Conservation (phyloP, 2,888 invertebrate genomes). For the Caenorhabditis wallacei region DNA sequence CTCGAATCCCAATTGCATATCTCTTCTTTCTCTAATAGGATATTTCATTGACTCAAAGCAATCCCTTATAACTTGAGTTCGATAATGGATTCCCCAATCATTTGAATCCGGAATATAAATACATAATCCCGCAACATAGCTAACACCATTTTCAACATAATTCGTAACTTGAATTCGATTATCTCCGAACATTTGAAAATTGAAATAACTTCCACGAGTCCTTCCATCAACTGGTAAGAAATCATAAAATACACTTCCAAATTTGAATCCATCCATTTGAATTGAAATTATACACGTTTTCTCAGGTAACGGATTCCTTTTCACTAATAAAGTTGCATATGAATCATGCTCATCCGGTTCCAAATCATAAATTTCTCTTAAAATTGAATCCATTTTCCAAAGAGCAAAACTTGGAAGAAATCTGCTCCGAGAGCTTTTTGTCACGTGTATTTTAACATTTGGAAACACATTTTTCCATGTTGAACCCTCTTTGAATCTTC, state of each 20-base stretch:
- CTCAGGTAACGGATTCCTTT: not conserved
- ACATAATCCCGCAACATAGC: constrained; percentile 27
- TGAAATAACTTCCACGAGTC: not conserved
- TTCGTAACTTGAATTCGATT: constrained; percentile 5
- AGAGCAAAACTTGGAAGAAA: not conserved
- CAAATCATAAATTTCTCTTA: not conserved
- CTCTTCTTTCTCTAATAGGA: not conserved
- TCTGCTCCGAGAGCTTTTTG: not conserved
- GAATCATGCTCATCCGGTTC: not conserved
- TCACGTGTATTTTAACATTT: not conserved
- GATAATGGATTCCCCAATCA: not conserved
- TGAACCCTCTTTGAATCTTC: too few species aligned
- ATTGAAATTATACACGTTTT: not conserved
- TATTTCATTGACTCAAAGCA: not conserved
- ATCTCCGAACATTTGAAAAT: constrained; percentile 20
- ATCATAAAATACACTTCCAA: not conserved
- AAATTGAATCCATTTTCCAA: not conserved
- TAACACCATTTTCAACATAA: constrained; percentile 10
- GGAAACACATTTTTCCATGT: not conserved
- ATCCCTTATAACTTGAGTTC: not conserved
- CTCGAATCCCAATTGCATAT: not conserved
- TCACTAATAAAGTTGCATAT: not conserved
- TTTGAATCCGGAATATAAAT: not conserved
- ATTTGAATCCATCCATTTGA: not conserved
- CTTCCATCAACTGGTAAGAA: not conserved